These are phyloP conservation scores for Parasteatoda tepidariorum DNA, from an alignment of 1,140 invertebrate species.

Conservation along the genomic window DNA sequence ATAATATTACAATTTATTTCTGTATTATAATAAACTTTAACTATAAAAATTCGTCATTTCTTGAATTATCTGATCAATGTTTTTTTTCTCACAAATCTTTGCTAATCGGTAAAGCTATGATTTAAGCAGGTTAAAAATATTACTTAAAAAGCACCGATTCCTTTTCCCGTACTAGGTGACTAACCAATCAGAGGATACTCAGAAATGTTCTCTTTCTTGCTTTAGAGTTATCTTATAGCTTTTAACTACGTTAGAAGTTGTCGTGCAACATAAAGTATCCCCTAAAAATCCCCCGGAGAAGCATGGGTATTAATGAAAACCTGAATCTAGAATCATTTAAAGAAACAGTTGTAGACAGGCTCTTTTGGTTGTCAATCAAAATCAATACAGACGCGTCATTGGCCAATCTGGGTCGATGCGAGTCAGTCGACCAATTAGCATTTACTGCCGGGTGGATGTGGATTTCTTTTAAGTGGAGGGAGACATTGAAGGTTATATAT, in stretches of 20 bases:
- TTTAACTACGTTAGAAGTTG: neutral
- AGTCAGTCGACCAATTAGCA: slow-evolving; percentile 39
- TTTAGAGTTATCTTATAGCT: slow-evolving; percentile 20
- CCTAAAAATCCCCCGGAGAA: slow-evolving; percentile 32
- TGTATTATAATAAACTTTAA: too few species aligned
- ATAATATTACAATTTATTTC: too few species aligned
- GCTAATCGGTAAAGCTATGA: too few species aligned
- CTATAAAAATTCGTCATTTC: too few species aligned
- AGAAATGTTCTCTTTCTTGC: neutral
- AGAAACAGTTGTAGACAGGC: slow-evolving; percentile 47
- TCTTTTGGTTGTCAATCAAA: slow-evolving; percentile 36
- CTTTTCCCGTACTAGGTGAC: too few species aligned
- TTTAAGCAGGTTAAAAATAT: too few species aligned
- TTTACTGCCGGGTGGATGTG: neutral
- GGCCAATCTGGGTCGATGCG: slow-evolving; percentile 6
- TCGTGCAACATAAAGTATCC: slow-evolving; percentile 18
- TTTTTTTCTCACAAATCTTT: too few species aligned
- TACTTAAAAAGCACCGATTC: too few species aligned
- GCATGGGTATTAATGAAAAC: slow-evolving; percentile 35
- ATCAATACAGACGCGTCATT: neutral
- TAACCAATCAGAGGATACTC: slow-evolving; percentile 34
- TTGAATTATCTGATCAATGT: too few species aligned
- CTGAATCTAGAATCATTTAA: slow-evolving; percentile 41
- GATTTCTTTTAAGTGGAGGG: neutral
- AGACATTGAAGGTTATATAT: slow-evolving; percentile 13